phyloP scores from a whole-genome alignment of 1,140 invertebrate genomes.

The Mycetomoellerius zeteki region DNA sequence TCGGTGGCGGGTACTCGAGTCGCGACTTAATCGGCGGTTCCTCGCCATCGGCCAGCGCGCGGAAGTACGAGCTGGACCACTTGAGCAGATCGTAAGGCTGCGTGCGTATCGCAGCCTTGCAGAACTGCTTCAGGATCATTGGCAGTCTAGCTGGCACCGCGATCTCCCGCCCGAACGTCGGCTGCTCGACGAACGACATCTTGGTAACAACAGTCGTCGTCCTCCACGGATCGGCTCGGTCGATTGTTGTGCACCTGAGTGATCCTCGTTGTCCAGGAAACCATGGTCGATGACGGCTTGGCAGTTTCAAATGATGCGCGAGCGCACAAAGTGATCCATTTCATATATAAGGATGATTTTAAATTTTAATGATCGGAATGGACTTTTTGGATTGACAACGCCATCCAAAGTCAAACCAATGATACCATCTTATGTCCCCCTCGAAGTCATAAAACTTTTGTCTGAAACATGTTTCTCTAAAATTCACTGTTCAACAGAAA shows the following conservation, averaged over 20 bases:
- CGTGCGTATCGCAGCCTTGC: constrained; percentile 96
- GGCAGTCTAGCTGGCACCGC: constrained; percentile 94
- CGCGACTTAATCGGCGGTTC: constrained; percentile 92
- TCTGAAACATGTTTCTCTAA: no score
- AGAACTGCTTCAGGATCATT: constrained; percentile 94
- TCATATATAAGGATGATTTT: background rate
- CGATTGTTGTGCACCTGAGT: constrained; percentile 20
- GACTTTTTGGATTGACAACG: no score
- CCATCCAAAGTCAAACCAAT: no score
- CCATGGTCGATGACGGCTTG: background rate
- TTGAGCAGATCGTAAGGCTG: constrained; percentile 95
- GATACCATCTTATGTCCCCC: no score
- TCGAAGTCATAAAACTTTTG: no score
- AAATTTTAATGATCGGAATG: background rate
- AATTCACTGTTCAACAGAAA: no score
- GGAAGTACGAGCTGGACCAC: constrained; percentile 95
- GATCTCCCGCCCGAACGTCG: constrained; percentile 85
- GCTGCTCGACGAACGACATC: constrained; percentile 66
- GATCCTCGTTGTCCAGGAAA: constrained; percentile 37
- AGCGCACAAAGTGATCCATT: background rate
- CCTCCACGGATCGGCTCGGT: background rate
- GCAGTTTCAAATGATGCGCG: no score
- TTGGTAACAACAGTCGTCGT: background rate
- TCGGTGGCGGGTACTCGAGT: constrained; percentile 90
- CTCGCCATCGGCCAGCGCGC: constrained; percentile 89